Evolutionary conservation across 2,888 invertebrate genomes (phyloP), one percentile per base, ranked within the genome.

Genomic region (Cheilosia vernalis): DNA sequence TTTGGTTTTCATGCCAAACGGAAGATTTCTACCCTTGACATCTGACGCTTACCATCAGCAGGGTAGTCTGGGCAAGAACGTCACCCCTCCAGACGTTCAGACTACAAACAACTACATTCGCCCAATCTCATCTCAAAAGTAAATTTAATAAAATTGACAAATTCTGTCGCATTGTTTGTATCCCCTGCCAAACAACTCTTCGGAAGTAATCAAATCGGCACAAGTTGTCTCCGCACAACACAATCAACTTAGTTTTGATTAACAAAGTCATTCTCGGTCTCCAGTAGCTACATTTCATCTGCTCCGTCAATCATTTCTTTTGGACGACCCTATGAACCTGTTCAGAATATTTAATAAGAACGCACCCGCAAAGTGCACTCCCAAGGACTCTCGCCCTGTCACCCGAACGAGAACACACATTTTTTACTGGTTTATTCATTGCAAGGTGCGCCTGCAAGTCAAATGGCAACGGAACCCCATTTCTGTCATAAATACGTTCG

Each of bases 381-480:
- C 19, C 58, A 33, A 60, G 13, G 13, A 51, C 17, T 56, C 10
- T 27, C 10, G 19, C 55, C 27, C 24, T 44, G 9, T 67, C 33
- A 27, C 49, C 37, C 24, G 30, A 42, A 27, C 19, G 17, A 27
- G 19, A 15, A 21, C n/a, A 6, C 21, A 49, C 47, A 21, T 49
- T 66, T 78, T 51, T 55, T 44, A 4, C 7, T 17, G 4, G 15
- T 42, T 44, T 55, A n/a, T 37, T 42, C 24, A 27, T 17, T 73
- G 69, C 84, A 84, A 84, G 78, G 84, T 84, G 84, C 51, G 84
- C 51, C 44, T 73, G 73, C 67, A 63, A 79, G 72, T 73, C 66
- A 84, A 69, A 84, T 53, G 73, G 74, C 67, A 61, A 19, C 19
- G 27, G 10, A 40, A 81, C 53, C 49, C 77, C 56, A 64, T 64